Percentiles rank a stretch among this genome's conserved stretches.
Evolutionary conservation across 2,797 vertebrate species (phyloP).

Genomic region (Sarcophilus harrisii): DNA sequence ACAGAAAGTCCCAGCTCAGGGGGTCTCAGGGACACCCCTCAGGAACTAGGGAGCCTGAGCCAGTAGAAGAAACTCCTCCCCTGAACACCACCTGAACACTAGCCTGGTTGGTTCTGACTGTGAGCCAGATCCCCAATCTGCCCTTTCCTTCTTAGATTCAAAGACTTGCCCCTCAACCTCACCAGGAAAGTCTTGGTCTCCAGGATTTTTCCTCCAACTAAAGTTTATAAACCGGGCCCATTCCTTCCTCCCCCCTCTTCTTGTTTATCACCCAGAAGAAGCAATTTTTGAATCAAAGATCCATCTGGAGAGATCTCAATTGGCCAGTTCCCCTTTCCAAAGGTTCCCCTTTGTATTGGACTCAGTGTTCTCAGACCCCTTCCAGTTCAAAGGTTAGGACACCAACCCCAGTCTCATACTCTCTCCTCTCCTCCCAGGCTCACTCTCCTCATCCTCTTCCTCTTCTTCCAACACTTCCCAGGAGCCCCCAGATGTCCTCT

Average conservation of each 20-base stretch:
- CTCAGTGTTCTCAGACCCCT: neutral
- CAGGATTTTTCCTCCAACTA: neutral
- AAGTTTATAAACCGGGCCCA: neutral
- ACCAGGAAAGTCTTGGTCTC: neutral
- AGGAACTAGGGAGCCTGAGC: neutral
- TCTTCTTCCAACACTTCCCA: constrained; percentile 81
- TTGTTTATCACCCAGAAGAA: neutral
- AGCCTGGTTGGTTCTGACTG: neutral
- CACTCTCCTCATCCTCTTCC: constrained; percentile 80
- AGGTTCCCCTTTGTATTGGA: neutral
- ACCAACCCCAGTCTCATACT: constrained; percentile 49
- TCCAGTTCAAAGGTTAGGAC: neutral
- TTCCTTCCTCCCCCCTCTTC: neutral
- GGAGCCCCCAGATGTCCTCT: constrained; percentile 78
- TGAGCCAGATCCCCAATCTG: neutral
- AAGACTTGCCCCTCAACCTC: neutral
- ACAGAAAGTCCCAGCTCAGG: neutral
- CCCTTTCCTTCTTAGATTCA: neutral
- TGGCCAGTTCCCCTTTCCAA: neutral
- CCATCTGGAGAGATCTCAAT: neutral
- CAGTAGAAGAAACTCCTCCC: neutral
- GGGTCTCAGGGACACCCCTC: neutral
- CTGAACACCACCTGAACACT: neutral
- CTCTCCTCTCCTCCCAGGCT: constrained; percentile 75
- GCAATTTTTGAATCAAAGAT: neutral